Percentiles rank a stretch among this genome's conserved stretches.
Conservation (phyloP, 1,140 invertebrate genomes). For the Leptinotarsa defecta region DNA sequence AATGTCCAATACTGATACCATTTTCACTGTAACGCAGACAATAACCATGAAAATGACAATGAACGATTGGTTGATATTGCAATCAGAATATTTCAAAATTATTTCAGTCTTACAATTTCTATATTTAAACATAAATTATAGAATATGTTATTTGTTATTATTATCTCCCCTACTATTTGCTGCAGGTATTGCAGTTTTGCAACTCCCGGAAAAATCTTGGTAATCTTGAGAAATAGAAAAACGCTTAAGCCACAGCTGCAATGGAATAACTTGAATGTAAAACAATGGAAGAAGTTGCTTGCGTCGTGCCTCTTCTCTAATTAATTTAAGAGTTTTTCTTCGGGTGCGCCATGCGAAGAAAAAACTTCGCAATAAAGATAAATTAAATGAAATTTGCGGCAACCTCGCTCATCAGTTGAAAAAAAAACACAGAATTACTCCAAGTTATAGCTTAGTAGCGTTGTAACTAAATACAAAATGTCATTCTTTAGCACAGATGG, state of each 20-base stretch:
- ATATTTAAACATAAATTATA: too few relatives aligned
- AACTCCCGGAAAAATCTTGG: not conserved
- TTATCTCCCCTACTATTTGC: not conserved
- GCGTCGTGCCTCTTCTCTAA: not conserved
- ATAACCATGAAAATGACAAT: too few relatives aligned
- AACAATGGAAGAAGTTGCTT: not conserved
- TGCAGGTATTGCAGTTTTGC: not conserved
- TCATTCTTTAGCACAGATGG: too few relatives aligned
- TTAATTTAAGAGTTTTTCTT: not conserved
- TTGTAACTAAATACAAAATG: too few relatives aligned
- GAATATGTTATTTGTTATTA: not conserved
- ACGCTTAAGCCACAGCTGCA: not conserved
- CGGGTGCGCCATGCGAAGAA: not conserved
- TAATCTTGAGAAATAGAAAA: not conserved
- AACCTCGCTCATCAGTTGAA: not conserved
- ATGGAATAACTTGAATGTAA: not conserved
- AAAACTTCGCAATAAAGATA: not conserved
- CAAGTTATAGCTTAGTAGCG: not conserved
- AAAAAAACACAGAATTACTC: not conserved
- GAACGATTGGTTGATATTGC: too few relatives aligned
- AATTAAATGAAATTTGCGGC: not conserved
- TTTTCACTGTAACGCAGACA: too few relatives aligned
- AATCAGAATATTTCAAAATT: too few relatives aligned
- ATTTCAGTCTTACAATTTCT: too few relatives aligned
- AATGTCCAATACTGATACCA: too few relatives aligned